phyloP scores from a whole-genome alignment of 2,113 vertebrate genomes.

The Labeo rohita region DNA sequence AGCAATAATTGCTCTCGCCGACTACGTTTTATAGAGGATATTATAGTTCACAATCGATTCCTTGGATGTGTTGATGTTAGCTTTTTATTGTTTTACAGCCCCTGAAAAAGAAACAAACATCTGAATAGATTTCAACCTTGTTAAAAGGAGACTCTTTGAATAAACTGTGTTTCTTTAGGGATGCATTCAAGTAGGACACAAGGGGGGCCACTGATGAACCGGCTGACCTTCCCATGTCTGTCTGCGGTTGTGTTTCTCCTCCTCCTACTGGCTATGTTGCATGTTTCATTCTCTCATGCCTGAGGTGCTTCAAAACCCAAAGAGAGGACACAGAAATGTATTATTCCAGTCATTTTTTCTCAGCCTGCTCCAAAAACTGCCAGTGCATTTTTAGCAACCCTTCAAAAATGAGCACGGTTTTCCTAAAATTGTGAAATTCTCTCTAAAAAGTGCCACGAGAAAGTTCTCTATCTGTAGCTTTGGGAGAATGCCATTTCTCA shows the following conservation, averaged over 20 bases:
- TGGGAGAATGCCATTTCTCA: slow-evolving; percentile 65
- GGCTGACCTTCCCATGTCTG: slow-evolving; percentile 15
- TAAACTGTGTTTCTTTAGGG: background rate
- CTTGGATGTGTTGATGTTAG: background rate
- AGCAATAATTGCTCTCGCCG: background rate
- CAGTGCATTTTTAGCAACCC: slow-evolving; percentile 1
- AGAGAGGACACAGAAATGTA: background rate
- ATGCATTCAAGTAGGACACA: slow-evolving; percentile 16
- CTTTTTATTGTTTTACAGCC: background rate
- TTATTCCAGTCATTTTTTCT: slow-evolving; percentile 17
- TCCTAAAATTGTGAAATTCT: background rate
- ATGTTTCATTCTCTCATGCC: slow-evolving; percentile 14
- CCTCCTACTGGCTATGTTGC: background rate
- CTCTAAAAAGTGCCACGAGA: background rate
- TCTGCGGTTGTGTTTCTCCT: background rate
- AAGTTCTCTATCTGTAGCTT: slow-evolving; percentile 31
- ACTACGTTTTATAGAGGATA: background rate
- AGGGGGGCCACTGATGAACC: slow-evolving; percentile 1
- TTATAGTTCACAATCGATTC: background rate
- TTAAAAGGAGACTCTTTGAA: background rate
- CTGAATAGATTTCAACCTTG: background rate
- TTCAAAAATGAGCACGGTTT: background rate
- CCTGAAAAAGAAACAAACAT: background rate
- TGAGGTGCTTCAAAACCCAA: slow-evolving; percentile 11
- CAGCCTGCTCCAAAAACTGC: background rate